Conservation (phyloP, 2,888 invertebrate species). For the Cosmopolites sordidus region DNA sequence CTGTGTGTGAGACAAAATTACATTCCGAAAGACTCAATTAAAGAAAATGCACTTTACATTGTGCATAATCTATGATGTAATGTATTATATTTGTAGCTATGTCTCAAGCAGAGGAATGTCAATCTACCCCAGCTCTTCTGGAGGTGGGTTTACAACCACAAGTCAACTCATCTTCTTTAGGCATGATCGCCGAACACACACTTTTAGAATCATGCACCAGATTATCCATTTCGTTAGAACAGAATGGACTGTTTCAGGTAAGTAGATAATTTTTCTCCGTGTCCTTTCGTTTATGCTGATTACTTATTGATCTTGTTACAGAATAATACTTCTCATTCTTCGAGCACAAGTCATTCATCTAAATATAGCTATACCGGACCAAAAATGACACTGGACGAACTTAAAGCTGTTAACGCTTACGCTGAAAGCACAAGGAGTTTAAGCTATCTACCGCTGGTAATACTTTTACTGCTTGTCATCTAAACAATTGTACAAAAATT, state of each 20-base stretch:
- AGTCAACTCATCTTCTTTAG: constrained; percentile 61
- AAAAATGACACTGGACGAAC: constrained; percentile 77
- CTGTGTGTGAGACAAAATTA: no score
- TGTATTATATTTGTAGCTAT: constrained; percentile 52
- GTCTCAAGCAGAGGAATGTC: constrained; percentile 84
- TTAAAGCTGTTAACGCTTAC: constrained; percentile 81
- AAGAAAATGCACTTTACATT: no score
- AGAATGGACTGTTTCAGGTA: constrained; percentile 71
- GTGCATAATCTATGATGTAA: no score
- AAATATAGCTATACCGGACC: constrained; percentile 58
- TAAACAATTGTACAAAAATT: no score
- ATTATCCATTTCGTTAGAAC: constrained; percentile 83
- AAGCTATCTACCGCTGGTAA: constrained; percentile 86
- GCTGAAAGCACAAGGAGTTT: constrained; percentile 89
- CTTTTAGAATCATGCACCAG: constrained; percentile 81
- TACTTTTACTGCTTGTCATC: no score
- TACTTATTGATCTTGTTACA: constrained; percentile 23
- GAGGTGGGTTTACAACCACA: constrained; percentile 56
- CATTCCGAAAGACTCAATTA: no score
- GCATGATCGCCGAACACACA: constrained; percentile 83
- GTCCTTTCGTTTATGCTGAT: background rate
- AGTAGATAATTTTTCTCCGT: background rate
- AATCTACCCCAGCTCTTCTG: constrained; percentile 80
- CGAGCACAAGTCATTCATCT: constrained; percentile 67
- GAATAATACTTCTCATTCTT: constrained; percentile 62